Evolutionary conservation across 2,797 vertebrate genomes (phyloP).

Genomic region (Taeniopygia guttata): DNA sequence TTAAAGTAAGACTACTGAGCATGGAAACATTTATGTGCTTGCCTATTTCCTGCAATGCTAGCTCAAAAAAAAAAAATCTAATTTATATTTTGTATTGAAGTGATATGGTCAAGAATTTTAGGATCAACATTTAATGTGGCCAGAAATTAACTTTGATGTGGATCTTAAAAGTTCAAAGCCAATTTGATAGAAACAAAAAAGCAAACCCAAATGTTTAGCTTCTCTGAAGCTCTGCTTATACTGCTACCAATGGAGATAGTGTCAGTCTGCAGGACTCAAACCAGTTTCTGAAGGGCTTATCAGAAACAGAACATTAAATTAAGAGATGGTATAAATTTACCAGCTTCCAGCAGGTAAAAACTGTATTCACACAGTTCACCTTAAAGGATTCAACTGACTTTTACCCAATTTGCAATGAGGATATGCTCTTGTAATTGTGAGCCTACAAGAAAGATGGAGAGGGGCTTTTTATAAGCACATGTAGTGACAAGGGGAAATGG

Average conservation of each 20-base stretch:
- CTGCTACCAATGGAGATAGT: not conserved
- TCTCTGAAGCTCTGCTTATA: not conserved
- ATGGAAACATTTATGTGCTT: not conserved
- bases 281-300: not conserved
- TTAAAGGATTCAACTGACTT: not conserved
- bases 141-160: conserved; percentile 33
- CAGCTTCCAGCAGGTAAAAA: not conserved
- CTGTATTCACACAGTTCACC: not conserved
- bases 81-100: conserved; percentile 1
- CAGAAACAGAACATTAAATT: not conserved
- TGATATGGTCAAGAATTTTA: not conserved
- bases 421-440: not conserved
- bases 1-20: not conserved
- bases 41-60: not conserved
- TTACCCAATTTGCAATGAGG: not conserved
- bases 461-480: not conserved
- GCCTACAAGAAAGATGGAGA: not conserved
- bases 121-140: not conserved
- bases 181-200: conserved; percentile 13
- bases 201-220: not conserved
- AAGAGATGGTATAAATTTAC: not conserved
- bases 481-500: not conserved
- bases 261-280: not conserved
- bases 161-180: conserved; percentile 17
- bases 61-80: not conserved